Base-by-base conservation (phyloP, 2,113 vertebrate species). In the Centrocercus urophasianus region DNA sequence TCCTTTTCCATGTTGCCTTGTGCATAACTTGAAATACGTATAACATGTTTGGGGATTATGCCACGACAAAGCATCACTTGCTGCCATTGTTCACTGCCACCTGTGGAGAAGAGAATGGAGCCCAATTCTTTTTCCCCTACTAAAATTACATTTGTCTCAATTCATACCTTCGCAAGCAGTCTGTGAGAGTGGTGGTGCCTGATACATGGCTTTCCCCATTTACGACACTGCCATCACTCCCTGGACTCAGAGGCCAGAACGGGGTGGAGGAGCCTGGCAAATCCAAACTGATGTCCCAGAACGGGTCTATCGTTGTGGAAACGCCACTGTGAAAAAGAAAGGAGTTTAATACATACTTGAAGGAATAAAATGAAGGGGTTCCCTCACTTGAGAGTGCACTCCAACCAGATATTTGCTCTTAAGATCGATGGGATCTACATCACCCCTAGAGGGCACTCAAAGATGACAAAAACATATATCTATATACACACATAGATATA, bases 201-300 rank as follows among this genome's bases (percentile, higher is more conserved):
- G 98, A 98, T 9, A 98, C 95, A 66, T 99, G 99, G 96, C 98
- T 99, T 93, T 99, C 99, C 89, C 99, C 99, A 2, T 99, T 99
- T 19, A 99, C 98, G 20, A 99, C 98, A 20, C 98, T 98, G 96
- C 99, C 98, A 47, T 99, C 99, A 10, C 98, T 99, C 73, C 99
- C 99, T 0, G 99, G 99, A 79, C 99, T 99, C 92, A 99, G 98
- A 1, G 99, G 99, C 99, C 99, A 99, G 98, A 99, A 99, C 2
- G 98, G 99, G 13, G 99, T 99, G 54, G 99, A 99, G 8, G 99
- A 99, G 91, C 99, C 99, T 4, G 99, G 99, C 88, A 99, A 97
- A 95, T 99, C 99, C 96, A 99, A 96, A 90, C 99, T 99, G 97
- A 99, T 99, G 98, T 99, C 99, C 99, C 99, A 99, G 94, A 99